A percentile compares a stretch with the other conserved stretches of the same genome.
Evolutionary conservation across 2,888 invertebrate species (phyloP).

Genomic region (Brassicogethes aeneus): DNA sequence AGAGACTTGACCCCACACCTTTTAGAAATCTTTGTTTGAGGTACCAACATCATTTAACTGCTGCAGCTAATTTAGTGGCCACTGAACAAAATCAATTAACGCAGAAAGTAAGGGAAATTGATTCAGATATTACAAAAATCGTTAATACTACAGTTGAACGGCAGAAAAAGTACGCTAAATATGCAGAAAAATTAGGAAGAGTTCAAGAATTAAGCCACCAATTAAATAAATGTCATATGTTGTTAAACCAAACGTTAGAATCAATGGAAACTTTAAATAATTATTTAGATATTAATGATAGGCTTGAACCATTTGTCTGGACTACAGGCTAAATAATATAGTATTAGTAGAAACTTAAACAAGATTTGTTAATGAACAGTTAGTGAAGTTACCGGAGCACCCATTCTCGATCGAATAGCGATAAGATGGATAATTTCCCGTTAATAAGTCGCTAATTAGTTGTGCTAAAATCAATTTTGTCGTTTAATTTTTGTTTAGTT

Average conservation of each 20-base stretch:
- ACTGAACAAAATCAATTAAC: constrained; percentile 69
- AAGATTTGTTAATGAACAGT: too few species aligned
- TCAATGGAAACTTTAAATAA: constrained; percentile 80
- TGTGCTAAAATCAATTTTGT: too few species aligned
- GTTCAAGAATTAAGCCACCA: constrained; percentile 78
- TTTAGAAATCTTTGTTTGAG: constrained; percentile 67
- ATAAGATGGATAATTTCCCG: too few species aligned
- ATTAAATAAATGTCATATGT: constrained; percentile 69
- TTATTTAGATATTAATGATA: constrained; percentile 69
- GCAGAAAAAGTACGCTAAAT: constrained; percentile 75
- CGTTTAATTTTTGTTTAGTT: too few species aligned
- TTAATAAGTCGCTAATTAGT: too few species aligned
- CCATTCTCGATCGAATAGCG: too few species aligned
- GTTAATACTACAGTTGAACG: constrained; percentile 64
- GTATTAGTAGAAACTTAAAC: too few species aligned
- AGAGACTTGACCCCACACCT: constrained; percentile 57
- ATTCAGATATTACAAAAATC: constrained; percentile 61
- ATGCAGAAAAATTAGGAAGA: constrained; percentile 76
- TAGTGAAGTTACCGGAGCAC: too few species aligned
- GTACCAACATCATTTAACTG: constrained; percentile 76
- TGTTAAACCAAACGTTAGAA: constrained; percentile 76
- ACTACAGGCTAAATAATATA: constrained; percentile 61
- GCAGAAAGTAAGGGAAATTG: constrained; percentile 67
- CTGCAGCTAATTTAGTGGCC: constrained; percentile 73
- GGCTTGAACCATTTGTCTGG: constrained; percentile 85